Base-by-base conservation (phyloP, 1,140 invertebrate species). In the Ptiloglossa arizonensis region DNA sequence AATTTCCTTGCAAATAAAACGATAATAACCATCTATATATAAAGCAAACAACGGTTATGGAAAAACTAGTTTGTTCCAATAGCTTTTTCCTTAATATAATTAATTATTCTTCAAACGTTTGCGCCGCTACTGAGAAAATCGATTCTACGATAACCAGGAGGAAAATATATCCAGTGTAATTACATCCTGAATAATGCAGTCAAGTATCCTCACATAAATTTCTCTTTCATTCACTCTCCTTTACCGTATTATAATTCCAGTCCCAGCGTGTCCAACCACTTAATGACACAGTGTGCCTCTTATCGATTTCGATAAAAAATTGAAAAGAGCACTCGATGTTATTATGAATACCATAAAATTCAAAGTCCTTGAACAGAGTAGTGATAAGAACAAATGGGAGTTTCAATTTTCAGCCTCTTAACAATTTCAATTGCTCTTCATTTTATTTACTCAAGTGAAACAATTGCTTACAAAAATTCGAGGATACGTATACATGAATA, bases 241-340 rank as follows among this genome's bases (percentile, higher is more conserved):
- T 79, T 29, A 27, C 48, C 62, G 44, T 11, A 19, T 79, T 60
- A 79, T 74, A 79, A 60, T 74, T 48, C 13, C 44, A 13, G 44
- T 27, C 41, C 17, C 57, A 24, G 5, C 19, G 57, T 41, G 29
- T 29, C 52, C 52, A 54, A 24, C 52, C 48, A 56, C 52, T 15
- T n/a, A 56, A 56, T 24, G 24, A 56, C 11, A 56, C 22, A 22
- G 11, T 29, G 13, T 29, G 22, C 11, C 24, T 3, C n/a, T 8
- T n/a, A 22, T 52, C 48, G n/a, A 22, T 52, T 52, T 52, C 48
- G n/a, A 52, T 52, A 52, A 52, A n/a, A 52, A 52, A 52, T 19
- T 9, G 11, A 22, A 52, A 6, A n/a, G 48, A 52, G n/a, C 9
- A 9, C 19, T 52, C n/a, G n/a, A 22, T 8, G 0, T 35, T 35